A percentile compares a stretch with the other conserved stretches of the same genome.
These are phyloP conservation scores for Eudyptes chrysolophus DNA, from an alignment of 2,113 vertebrate species.

Conservation along the genomic window DNA sequence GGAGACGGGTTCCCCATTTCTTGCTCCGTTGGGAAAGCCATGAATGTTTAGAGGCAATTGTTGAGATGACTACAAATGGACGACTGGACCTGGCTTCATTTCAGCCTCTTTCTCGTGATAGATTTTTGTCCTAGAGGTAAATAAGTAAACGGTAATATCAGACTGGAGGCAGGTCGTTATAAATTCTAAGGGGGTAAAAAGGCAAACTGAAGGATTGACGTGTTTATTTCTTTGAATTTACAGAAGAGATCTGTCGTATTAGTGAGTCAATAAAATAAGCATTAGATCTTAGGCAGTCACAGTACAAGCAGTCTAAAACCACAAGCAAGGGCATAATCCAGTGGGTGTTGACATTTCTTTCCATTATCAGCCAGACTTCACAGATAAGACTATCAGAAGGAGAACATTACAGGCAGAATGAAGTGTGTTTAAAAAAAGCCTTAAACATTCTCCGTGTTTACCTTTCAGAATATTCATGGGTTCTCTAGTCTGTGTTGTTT, in stretches of 20 bases:
- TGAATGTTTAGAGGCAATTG: conserved; percentile 7
- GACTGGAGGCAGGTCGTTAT: not conserved
- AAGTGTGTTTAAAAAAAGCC: not conserved
- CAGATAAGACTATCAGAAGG: not conserved
- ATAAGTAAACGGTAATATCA: not conserved
- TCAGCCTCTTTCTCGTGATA: not conserved
- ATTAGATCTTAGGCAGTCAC: not conserved
- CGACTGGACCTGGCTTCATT: conserved; percentile 4
- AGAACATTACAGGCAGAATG: not conserved
- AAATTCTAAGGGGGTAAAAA: not conserved
- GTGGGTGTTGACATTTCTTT: conserved; percentile 19
- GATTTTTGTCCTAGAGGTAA: conserved; percentile 2
- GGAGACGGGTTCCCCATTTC: conserved; percentile 15
- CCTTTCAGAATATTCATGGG: not conserved
- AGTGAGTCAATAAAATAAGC: conserved; percentile 19
- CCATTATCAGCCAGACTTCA: not conserved
- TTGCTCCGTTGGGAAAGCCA: not conserved
- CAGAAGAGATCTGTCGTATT: not conserved
- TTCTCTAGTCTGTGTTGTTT: not conserved
- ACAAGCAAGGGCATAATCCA: not conserved
- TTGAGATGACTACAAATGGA: conserved; percentile 24
- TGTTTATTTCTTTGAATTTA: conserved; percentile 3
- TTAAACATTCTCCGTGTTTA: not conserved
- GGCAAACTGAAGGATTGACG: not conserved
- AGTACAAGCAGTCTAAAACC: not conserved